phyloP scores from a whole-genome alignment of 1,140 invertebrate species.

The Aporrectodea caliginosa region DNA sequence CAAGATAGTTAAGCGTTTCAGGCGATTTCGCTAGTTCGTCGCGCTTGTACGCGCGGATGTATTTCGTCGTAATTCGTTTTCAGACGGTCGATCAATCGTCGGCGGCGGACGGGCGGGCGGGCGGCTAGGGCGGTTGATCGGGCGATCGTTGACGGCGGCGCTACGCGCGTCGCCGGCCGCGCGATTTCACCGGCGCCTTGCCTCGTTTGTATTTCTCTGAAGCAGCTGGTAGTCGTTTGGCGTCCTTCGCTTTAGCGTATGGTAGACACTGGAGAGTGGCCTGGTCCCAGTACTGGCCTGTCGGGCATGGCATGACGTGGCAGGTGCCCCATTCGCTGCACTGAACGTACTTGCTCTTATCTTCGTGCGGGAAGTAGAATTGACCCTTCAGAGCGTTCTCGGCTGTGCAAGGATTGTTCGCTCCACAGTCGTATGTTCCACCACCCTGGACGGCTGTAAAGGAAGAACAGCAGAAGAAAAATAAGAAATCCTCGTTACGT shows the following conservation, averaged over 20 bases:
- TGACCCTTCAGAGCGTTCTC: slow-evolving; percentile 5
- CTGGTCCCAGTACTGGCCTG: slow-evolving; percentile 16
- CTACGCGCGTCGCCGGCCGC: neutral
- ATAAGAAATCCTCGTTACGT: no score
- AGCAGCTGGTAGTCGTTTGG: neutral
- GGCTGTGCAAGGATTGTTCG: slow-evolving; percentile 23
- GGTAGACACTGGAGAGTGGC: no score
- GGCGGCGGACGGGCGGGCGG: no score
- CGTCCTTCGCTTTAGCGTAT: no score
- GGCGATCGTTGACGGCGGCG: neutral
- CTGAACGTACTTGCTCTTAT: slow-evolving; percentile 7
- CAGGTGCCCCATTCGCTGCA: slow-evolving; percentile 26
- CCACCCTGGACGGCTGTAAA: no score
- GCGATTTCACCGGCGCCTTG: neutral
- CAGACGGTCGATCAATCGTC: no score
- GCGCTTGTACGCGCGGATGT: no score
- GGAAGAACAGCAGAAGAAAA: no score
- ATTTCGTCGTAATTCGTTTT: no score
- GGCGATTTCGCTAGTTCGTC: no score
- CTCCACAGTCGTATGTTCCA: slow-evolving; percentile 18
- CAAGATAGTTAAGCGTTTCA: no score
- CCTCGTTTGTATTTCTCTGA: neutral
- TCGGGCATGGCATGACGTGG: slow-evolving; percentile 16
- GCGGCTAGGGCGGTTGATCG: neutral
- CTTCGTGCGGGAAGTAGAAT: slow-evolving; percentile 16